Evolutionary conservation across 1,140 invertebrate species (phyloP).

Genomic region (Stenopsyche tienmushanensis): DNA sequence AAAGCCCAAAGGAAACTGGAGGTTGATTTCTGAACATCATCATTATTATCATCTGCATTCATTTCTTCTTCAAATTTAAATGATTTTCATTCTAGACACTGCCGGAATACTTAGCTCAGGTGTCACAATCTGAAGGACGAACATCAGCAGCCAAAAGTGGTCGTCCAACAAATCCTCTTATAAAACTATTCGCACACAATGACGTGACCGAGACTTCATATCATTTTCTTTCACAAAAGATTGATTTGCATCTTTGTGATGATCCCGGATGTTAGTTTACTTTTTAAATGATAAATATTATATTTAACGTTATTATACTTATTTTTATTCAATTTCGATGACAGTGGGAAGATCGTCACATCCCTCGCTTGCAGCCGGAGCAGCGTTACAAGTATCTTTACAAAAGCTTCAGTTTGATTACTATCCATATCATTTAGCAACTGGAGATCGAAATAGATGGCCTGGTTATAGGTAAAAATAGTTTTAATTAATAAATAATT

Average conservation of each 20-base stretch:
- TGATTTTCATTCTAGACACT: constrained; percentile 58
- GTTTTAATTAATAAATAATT: constrained; percentile 21
- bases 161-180: constrained; percentile 45
- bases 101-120: constrained; percentile 78
- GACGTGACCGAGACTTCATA: constrained; percentile 98
- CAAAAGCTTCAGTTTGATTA: constrained; percentile 90
- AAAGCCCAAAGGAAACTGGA: constrained; percentile 89
- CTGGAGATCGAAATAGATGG: constrained; percentile 86
- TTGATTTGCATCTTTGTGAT: constrained; percentile 97
- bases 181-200: constrained; percentile 76
- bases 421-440: constrained; percentile 95
- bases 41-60: neutral
- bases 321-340: constrained; percentile 3
- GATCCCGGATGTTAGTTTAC: constrained; percentile 77
- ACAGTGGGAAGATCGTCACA: constrained; percentile 78
- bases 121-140: constrained; percentile 62
- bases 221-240: constrained; percentile 90
- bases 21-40: constrained; percentile 53
- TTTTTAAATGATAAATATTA: constrained; percentile 6
- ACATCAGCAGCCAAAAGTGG: constrained; percentile 53
- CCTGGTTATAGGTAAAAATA: constrained; percentile 61
- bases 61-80: neutral
- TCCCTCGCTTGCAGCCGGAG: constrained; percentile 83
- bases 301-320: neutral
- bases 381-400: constrained; percentile 90